Evolutionary conservation across 2,888 invertebrate species (phyloP).

Genomic region (Ophion ellenae): DNA sequence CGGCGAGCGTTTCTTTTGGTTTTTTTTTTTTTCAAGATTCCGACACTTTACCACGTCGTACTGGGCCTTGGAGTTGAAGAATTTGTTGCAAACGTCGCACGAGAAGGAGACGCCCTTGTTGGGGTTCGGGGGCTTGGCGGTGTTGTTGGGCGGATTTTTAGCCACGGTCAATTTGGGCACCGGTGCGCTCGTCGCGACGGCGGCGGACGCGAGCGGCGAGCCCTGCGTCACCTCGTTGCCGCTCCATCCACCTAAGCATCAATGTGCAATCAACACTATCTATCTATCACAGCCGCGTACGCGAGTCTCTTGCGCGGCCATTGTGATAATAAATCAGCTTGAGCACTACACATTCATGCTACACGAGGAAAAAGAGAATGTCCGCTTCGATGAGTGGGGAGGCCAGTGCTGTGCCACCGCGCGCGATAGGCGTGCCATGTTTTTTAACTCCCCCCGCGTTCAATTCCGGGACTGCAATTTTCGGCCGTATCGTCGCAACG

Average conservation of each 20-base stretch:
- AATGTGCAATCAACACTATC: constrained; percentile 84
- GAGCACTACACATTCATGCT: constrained; percentile 84
- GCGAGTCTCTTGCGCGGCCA: constrained; percentile 68
- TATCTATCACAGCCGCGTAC: constrained; percentile 83
- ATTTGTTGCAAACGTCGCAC: constrained; percentile 80
- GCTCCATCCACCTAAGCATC: constrained; percentile 82
- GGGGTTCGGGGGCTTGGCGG: constrained; percentile 33
- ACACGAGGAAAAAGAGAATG: constrained; percentile 76
- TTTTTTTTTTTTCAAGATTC: constrained; percentile 18
- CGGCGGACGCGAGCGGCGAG: constrained; percentile 59
- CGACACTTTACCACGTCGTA: constrained; percentile 77
- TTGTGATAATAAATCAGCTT: constrained; percentile 84
- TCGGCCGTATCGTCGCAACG: too few relatives aligned
- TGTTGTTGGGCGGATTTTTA: not conserved
- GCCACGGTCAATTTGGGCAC: not conserved
- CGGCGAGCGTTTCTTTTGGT: not conserved
- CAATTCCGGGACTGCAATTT: not conserved
- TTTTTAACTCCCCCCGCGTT: not conserved
- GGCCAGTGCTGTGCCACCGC: constrained; percentile 39
- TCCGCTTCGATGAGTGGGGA: constrained; percentile 68
- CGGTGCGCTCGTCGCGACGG: constrained; percentile 16
- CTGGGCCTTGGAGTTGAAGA: constrained; percentile 81
- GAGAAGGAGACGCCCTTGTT: constrained; percentile 73
- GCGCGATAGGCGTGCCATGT: constrained; percentile 5
- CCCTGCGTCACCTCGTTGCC: constrained; percentile 70